Conservation (phyloP, 2,113 vertebrate species). For the Todiramphus saurophagus region DNA sequence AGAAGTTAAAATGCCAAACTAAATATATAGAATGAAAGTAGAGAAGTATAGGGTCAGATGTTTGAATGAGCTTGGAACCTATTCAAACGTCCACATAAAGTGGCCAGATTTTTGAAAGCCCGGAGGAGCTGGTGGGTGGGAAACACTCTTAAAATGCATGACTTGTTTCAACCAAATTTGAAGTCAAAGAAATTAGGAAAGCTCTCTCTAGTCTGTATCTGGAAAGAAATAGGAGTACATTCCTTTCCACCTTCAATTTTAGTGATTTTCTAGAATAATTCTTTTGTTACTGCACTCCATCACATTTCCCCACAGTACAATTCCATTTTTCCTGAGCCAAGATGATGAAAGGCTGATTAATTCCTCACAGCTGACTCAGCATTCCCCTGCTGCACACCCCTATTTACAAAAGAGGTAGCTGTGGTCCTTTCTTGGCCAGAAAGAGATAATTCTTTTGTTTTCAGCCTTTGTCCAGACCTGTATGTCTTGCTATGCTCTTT, state of each 20-base stretch:
- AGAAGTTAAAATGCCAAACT: background rate
- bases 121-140: background rate
- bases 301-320: background rate
- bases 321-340: background rate
- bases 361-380: slow-evolving; percentile 14
- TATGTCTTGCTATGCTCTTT: background rate
- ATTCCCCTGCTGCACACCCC: background rate
- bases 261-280: background rate
- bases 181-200: background rate
- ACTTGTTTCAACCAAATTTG: background rate
- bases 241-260: background rate
- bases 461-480: background rate
- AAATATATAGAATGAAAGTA: background rate
- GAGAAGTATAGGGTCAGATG: background rate
- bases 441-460: background rate
- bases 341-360: slow-evolving; percentile 5
- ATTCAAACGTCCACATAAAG: background rate
- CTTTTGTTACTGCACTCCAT: background rate
- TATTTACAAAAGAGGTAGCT: background rate
- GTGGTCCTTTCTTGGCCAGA: background rate
- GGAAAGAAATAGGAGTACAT: background rate
- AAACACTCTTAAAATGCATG: background rate
- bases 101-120: background rate
- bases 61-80: background rate
- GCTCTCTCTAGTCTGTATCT: background rate